Evolutionary conservation across 2,113 vertebrate species (phyloP).

Genomic region (Delphinus delphis): DNA sequence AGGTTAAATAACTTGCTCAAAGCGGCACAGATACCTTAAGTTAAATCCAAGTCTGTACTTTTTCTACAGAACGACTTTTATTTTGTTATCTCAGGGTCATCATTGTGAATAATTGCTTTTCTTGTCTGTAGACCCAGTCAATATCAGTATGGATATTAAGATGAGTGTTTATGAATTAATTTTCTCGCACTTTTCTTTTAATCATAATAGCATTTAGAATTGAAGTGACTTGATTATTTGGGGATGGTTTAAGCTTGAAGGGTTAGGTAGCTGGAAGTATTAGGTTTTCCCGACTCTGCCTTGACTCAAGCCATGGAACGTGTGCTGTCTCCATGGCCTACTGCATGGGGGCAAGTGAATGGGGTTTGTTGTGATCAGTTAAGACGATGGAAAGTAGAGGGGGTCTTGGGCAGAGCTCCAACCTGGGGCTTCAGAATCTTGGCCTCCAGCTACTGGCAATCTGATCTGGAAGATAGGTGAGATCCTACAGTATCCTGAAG

Average conservation of each 20-base stretch:
- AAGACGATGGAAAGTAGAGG: not conserved
- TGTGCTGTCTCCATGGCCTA: not conserved
- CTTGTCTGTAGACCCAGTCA: not conserved
- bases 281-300: not conserved
- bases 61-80: not conserved
- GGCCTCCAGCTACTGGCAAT: not conserved
- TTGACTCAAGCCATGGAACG: not conserved
- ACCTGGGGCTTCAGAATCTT: not conserved
- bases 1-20: not conserved
- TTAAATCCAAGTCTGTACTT: not conserved
- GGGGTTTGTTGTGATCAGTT: not conserved
- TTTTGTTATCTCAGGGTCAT: not conserved
- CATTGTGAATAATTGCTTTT: not conserved
- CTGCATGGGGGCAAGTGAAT: not conserved
- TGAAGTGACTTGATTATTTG: not conserved
- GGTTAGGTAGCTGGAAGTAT: not conserved
- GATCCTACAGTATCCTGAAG: not conserved
- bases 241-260: not conserved
- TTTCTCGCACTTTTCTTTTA: not conserved
- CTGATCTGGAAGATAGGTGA: not conserved
- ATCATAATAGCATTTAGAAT: not conserved
- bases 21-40: not conserved
- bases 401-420: not conserved
- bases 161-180: not conserved
- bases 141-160: not conserved